Percentiles rank a stretch among this genome's conserved stretches.
Evolutionary conservation across 1,140 invertebrate genomes (phyloP).

Genomic region (Bombyx mori): ASM3026992v2 NC_085117.1:3922501-3923000

Average conservation of each 20-base stretch:
- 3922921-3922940: no score
- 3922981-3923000: background rate
- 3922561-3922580: no score
- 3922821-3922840: no score
- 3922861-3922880: no score
- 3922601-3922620: background rate
- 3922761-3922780: conserved; percentile 39
- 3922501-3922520: no score
- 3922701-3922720: conserved; percentile 44
- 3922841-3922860: no score
- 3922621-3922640: background rate
- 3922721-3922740: conserved; percentile 49
- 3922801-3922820: background rate
- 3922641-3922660: conserved; percentile 25
- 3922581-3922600: no score
- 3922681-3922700: conserved; percentile 45
- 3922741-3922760: conserved; percentile 51
- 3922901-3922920: no score
- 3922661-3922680: conserved; percentile 38
- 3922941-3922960: no score
- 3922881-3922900: no score
- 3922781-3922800: conserved; percentile 4
- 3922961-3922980: background rate
- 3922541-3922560: no score
- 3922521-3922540: no score